phyloP scores from a whole-genome alignment of 2,888 invertebrate species.

The Melanostoma scalare region DNA sequence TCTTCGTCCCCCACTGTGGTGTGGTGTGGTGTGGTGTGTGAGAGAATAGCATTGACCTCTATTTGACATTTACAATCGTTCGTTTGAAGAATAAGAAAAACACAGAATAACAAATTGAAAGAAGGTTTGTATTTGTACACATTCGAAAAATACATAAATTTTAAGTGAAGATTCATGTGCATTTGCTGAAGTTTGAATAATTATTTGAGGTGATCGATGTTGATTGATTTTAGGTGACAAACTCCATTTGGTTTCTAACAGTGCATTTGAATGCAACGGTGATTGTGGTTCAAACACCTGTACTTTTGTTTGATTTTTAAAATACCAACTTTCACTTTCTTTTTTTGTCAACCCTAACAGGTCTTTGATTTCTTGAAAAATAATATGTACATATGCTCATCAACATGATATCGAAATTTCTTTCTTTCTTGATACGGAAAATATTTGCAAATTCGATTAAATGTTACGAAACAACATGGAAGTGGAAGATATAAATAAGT shows the following conservation, averaged over 20 bases:
- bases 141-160: not conserved
- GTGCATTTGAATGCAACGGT: slow-evolving; percentile 65
- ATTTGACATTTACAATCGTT: slow-evolving; percentile 80
- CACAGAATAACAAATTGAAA: slow-evolving; percentile 49
- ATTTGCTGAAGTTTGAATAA: not conserved
- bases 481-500: not conserved
- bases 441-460: not conserved
- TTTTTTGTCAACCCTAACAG: not conserved
- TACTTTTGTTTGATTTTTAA: not conserved
- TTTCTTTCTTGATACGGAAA: too few species aligned
- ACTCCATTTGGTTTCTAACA: slow-evolving; percentile 31
- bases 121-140: slow-evolving; percentile 56
- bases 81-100: slow-evolving; percentile 49
- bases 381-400: not conserved
- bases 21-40: slow-evolving; percentile 46
- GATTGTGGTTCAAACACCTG: slow-evolving; percentile 34
- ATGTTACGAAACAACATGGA: slow-evolving; percentile 21
- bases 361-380: not conserved
- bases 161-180: not conserved
- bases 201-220: not conserved
- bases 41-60: slow-evolving; percentile 80
- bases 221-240: not conserved
- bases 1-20: slow-evolving; percentile 45
- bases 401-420: slow-evolving; percentile 27
- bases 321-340: slow-evolving; percentile 41